Base-by-base conservation (phyloP, 2,888 invertebrate genomes). In the Boloria selene region DNA sequence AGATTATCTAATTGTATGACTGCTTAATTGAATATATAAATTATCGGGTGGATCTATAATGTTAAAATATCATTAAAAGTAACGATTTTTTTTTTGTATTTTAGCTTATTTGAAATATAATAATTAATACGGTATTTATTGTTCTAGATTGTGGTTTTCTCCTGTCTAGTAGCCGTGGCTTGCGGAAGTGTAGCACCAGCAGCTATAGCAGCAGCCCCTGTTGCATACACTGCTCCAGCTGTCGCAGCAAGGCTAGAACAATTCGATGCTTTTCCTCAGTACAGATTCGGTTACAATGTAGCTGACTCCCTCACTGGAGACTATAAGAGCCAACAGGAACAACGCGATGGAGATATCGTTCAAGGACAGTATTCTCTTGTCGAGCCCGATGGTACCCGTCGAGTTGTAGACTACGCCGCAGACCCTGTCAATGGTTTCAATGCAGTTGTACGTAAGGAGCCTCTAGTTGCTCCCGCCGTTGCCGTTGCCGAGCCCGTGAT, bases 201-300 rank as follows among this genome's bases (percentile, higher is more conserved):
- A 13, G 83, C 83, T 18, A 61, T 77, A 38, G 83, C 81, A 13
- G 82, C 83, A 3, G 83, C 83, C 1, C 80, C 86, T 0, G 82
- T 83, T 22, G 77, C 84, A 0, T 80, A 77, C 66, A 65, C 77
- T 4, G 82, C 83, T 0, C 76, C 31, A 38, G 31, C 84, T 0
- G 81, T 84, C 4, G 83, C 85, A 1, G 87, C 88, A 10, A 79
- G 85, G 44, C 74, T 88, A 2, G 90, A 88, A 68, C 85, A 93
- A 67, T 93, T 91, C 77, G 94, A 94, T 77, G 90, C 93, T 0
- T 78, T 88, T 56, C 94, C 94, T 0, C 94, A 93, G 77, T 95
- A 95, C 82, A 38, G 31, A 10, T 38, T 38, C 31, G 31, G 31
- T 3, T 90, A 90, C 70, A 85, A 84, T 22, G 84, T 90, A 22